phyloP scores from a whole-genome alignment of 2,113 vertebrate genomes.

The Nanorana parkeri region DNA sequence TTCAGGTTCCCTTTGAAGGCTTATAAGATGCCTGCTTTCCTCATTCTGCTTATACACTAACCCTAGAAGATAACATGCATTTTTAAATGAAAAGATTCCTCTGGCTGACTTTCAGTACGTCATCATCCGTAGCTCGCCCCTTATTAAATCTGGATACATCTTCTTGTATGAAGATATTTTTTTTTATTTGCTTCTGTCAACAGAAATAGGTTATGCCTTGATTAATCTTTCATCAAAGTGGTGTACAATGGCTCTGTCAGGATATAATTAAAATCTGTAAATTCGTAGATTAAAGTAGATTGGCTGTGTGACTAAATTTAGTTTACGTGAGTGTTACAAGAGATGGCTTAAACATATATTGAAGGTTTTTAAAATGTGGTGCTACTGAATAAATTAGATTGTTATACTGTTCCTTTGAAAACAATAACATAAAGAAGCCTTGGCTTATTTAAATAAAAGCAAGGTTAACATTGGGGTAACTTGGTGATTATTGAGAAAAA shows the following conservation, averaged over 20 bases:
- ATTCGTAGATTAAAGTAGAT: constrained; percentile 26
- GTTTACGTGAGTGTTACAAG: constrained; percentile 4
- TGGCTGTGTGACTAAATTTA: constrained; percentile 20
- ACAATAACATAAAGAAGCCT: not conserved
- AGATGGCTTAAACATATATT: not conserved
- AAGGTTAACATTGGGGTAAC: not conserved
- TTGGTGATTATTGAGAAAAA: no score
- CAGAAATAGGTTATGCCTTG: constrained; percentile 33
- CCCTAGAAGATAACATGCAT: not conserved
- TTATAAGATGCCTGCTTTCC: not conserved
- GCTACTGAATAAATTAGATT: not conserved
- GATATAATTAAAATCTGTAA: constrained; percentile 28
- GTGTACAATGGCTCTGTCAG: constrained; percentile 13
- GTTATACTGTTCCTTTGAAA: not conserved
- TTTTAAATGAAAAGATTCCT: not conserved
- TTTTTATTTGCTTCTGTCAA: constrained; percentile 34
- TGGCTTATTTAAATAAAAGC: not conserved
- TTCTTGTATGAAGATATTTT: not conserved
- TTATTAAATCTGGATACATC: constrained; percentile 19
- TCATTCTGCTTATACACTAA: not conserved
- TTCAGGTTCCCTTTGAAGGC: not conserved
- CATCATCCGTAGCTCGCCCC: not conserved
- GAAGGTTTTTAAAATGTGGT: not conserved
- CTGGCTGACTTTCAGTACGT: not conserved
- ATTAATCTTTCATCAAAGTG: constrained; percentile 49